Evolutionary conservation across 2,797 vertebrate genomes (phyloP), one percentile per base, ranked within the genome.

Genomic region (Selene dorsalis): DNA sequence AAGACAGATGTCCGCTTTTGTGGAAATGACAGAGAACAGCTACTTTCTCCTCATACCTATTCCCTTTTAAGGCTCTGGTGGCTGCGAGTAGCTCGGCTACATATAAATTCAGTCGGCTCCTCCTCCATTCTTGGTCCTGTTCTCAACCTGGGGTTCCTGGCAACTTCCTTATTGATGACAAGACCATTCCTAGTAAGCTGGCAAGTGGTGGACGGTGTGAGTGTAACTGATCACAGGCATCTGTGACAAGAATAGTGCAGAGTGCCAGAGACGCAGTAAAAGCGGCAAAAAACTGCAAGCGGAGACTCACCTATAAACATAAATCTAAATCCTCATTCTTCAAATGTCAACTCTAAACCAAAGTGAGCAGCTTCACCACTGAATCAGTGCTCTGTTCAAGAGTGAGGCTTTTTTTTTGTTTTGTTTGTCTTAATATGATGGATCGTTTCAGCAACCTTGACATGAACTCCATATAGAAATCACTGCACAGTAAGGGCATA

Each of bases 31-130:
- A 92, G 58, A 92, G 75, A 77, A 77, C 88, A 88, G 88, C 85
- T 83, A 84, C 86, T 90, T 91, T 87, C 83, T 86, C 77, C 81
- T 83, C 86, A 77, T 84, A 82, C 86, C 78, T 86, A 35, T 90
- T 90, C 69, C 90, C 86, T 92, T 94, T 90, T 91, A 92, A 93
- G 88, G 91, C 73, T 53, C 43, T 83, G 78, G 80, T 78, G 84
- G 75, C 80, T 75, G 71, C 3, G 70, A 85, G 66, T 4, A 45
- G 74, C 79, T 83, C 66, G 11, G 62, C 82, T 80, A 68, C 76
- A 77, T 77, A 82, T 84, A 82, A 86, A 87, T 91, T 76, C 66
- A 69, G 5, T 24, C 10, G 48, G 75, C 80, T 76, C 73, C 83
- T 75, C 80, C 82, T 87, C 82, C 61, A 9, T 76, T 84, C 83